These are phyloP conservation scores for Pseudorectes ferrugineus DNA, from an alignment of 2,113 vertebrate genomes.

Conservation along the genomic window DNA sequence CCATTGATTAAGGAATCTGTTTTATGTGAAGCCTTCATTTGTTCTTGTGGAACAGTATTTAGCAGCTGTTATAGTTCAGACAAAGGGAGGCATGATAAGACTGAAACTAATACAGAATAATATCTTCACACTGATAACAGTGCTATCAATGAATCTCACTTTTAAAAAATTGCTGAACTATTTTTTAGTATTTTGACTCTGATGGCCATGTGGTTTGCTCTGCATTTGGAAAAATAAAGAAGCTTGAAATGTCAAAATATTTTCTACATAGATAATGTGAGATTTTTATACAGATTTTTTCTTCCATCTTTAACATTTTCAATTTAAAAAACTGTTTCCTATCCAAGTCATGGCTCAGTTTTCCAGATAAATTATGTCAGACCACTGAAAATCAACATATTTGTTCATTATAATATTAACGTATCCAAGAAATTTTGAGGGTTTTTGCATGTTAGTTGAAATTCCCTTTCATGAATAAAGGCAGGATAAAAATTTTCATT, in stretches of 20 bases:
- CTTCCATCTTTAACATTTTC: background rate
- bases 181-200: conserved; percentile 55
- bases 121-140: conserved; percentile 58
- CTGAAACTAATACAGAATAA: conserved; percentile 62
- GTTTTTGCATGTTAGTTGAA: background rate
- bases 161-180: conserved; percentile 40
- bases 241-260: background rate
- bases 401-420: background rate
- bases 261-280: background rate
- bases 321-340: background rate
- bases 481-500: background rate
- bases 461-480: background rate
- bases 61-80: conserved; percentile 59
- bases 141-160: conserved; percentile 53
- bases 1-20: conserved; percentile 65
- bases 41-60: conserved; percentile 47
- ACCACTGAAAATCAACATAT: background rate
- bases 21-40: conserved; percentile 51
- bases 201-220: background rate
- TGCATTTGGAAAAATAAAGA: background rate
- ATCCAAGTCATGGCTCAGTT: background rate
- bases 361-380: background rate
- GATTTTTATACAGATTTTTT: background rate
- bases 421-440: background rate
- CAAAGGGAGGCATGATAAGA: conserved; percentile 50